Conservation (phyloP, 2,797 vertebrate genomes). For the Numenius phaeopus region DNA sequence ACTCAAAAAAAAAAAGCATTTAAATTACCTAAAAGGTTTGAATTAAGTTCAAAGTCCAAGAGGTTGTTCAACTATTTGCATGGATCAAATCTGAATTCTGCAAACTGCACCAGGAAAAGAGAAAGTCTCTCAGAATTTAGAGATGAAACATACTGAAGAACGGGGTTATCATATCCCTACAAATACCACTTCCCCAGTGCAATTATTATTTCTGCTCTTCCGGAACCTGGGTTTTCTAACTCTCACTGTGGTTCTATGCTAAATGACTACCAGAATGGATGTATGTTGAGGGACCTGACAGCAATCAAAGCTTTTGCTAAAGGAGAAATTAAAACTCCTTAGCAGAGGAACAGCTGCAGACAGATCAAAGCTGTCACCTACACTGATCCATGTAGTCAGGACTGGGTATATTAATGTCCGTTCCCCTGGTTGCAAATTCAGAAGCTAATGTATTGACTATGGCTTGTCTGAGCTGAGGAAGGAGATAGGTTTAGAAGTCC, state of each 20-base stretch:
- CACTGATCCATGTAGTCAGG: background rate
- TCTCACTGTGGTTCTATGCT: background rate
- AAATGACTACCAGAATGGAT: background rate
- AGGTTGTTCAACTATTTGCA: background rate
- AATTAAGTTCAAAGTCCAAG: background rate
- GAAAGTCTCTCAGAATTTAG: background rate
- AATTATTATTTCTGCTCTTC: background rate
- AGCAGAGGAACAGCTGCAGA: background rate
- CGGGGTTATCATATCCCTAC: rapidly evolving
- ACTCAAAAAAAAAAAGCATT: background rate
- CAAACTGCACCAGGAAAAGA: background rate
- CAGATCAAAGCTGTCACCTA: background rate
- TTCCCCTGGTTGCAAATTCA: background rate
- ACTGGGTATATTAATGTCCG: background rate
- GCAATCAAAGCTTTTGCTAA: conserved; percentile 2
- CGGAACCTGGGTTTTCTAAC: background rate
- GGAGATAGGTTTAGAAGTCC: background rate
- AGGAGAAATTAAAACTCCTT: conserved; percentile 4
- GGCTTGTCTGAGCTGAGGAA: background rate
- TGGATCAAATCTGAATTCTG: background rate
- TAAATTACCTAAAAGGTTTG: background rate
- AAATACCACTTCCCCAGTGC: background rate
- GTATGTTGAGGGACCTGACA: background rate
- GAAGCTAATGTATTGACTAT: background rate
- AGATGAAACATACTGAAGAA: background rate